Evolutionary conservation across 1,140 invertebrate species (phyloP).

Genomic region (Spodoptera litura): DNA sequence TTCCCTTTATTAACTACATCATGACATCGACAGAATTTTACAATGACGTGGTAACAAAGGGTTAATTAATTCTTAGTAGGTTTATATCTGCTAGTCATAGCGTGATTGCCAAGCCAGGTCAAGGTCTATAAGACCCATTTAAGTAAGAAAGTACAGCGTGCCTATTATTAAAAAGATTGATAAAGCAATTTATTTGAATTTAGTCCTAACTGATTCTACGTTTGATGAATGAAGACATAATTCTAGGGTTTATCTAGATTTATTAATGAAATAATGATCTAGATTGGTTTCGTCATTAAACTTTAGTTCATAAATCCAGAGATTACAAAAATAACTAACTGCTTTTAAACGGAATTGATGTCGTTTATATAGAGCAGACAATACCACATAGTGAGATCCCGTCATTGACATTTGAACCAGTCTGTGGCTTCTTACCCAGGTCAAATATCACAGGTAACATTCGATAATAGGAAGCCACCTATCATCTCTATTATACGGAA

Average conservation of each 20-base stretch:
- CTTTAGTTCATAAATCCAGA: too few relatives aligned
- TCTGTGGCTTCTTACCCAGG: too few relatives aligned
- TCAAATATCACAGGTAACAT: too few relatives aligned
- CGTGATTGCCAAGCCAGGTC: slow-evolving; percentile 27
- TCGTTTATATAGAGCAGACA: too few relatives aligned
- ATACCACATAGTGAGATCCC: too few relatives aligned
- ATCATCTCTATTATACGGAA: too few relatives aligned
- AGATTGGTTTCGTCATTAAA: too few relatives aligned
- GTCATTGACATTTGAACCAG: too few relatives aligned
- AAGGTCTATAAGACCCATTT: slow-evolving; percentile 29
- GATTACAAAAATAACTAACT: too few relatives aligned
- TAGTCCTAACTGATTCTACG: neutral
- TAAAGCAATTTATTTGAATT: neutral
- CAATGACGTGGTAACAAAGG: slow-evolving; percentile 39
- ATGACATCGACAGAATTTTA: slow-evolving; percentile 36
- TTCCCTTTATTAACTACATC: slow-evolving; percentile 38
- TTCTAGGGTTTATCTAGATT: neutral
- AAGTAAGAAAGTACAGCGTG: slow-evolving; percentile 17
- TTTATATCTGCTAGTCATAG: slow-evolving; percentile 35
- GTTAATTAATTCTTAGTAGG: slow-evolving; percentile 41
- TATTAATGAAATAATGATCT: neutral
- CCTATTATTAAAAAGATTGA: slow-evolving; percentile 26
- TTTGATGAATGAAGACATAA: neutral
- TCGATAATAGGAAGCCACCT: too few relatives aligned
- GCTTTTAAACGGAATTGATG: too few relatives aligned